phyloP scores from a whole-genome alignment of 2,888 invertebrate genomes.

The Chaitophorus viminalis region DNA sequence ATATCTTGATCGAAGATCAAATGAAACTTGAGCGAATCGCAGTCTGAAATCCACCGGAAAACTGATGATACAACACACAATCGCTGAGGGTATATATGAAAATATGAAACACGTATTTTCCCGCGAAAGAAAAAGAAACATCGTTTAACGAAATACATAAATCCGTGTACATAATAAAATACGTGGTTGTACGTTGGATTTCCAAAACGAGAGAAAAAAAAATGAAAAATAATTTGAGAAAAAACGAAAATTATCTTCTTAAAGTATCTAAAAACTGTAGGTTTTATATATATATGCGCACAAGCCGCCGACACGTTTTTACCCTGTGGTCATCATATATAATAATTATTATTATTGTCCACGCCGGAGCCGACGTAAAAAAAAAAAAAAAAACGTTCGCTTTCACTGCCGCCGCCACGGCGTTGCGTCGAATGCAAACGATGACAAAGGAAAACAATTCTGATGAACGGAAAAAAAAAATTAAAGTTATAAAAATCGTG shows the following conservation, averaged over 20 bases:
- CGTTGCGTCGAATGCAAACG: not conserved
- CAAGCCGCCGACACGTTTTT: constrained; percentile 34
- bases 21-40: not conserved
- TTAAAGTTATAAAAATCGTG: constrained; percentile 19
- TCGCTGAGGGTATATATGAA: not conserved
- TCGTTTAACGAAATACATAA: not conserved
- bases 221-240: not conserved
- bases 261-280: constrained; percentile 1
- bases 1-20: too few species aligned
- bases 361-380: not conserved
- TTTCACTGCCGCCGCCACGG: constrained; percentile 4
- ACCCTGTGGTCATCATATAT: constrained; percentile 29
- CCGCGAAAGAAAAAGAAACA: not conserved
- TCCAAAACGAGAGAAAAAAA: not conserved
- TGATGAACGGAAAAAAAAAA: not conserved
- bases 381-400: not conserved
- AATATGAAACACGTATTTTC: not conserved
- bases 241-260: constrained; percentile 25
- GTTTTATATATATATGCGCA: not conserved
- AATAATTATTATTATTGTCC: constrained; percentile 40
- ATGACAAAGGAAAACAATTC: not conserved
- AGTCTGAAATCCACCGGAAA: not conserved
- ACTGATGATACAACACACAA: not conserved
- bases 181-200: not conserved
- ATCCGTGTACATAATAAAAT: not conserved